Percentiles rank a stretch among this genome's conserved stretches.
These are phyloP conservation scores for Micromussa lordhowensis DNA, from an alignment of 92 coral and sea anemone species.

Conservation along the genomic window DNA sequence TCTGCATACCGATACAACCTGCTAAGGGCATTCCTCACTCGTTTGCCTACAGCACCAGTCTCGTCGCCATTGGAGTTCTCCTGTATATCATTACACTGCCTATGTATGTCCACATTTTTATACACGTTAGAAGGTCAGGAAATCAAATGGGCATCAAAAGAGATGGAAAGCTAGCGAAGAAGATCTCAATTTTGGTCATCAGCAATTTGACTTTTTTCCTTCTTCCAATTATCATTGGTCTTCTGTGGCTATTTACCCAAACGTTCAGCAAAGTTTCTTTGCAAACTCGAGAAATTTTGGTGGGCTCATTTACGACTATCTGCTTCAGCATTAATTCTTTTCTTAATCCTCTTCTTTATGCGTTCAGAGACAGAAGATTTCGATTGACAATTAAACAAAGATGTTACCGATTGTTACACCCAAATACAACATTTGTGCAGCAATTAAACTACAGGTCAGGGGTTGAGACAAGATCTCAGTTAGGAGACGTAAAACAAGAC, in stretches of 20 bases:
- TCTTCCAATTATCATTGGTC: slow-evolving; percentile 66
- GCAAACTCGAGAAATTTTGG: slow-evolving; percentile 68
- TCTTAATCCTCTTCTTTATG: slow-evolving; percentile 82
- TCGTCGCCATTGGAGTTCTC: slow-evolving; percentile 66
- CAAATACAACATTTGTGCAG: background rate
- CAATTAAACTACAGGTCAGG: slow-evolving; percentile 1
- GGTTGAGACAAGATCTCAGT: background rate
- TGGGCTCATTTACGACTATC: slow-evolving; percentile 75
- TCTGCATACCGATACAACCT: slow-evolving; percentile 90
- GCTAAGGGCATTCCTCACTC: slow-evolving; percentile 65
- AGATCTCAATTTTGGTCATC: slow-evolving; percentile 74
- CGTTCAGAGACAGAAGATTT: slow-evolving; percentile 78
- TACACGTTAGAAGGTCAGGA: slow-evolving; percentile 71
- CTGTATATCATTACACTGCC: slow-evolving; percentile 72
- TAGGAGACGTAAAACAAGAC: background rate
- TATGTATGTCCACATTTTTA: slow-evolving; percentile 70
- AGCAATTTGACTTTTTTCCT: slow-evolving; percentile 78
- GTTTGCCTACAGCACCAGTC: slow-evolving; percentile 69
- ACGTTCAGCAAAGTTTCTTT: slow-evolving; percentile 59
- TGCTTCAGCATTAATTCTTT: slow-evolving; percentile 78
- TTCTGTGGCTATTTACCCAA: slow-evolving; percentile 76
- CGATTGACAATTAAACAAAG: slow-evolving; percentile 44
- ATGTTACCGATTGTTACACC: slow-evolving; percentile 2
- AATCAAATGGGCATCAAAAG: slow-evolving; percentile 76
- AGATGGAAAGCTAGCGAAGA: slow-evolving; percentile 74